Evolutionary conservation across 2,113 vertebrate species (phyloP).

Genomic region (Bettongia penicillata): DNA sequence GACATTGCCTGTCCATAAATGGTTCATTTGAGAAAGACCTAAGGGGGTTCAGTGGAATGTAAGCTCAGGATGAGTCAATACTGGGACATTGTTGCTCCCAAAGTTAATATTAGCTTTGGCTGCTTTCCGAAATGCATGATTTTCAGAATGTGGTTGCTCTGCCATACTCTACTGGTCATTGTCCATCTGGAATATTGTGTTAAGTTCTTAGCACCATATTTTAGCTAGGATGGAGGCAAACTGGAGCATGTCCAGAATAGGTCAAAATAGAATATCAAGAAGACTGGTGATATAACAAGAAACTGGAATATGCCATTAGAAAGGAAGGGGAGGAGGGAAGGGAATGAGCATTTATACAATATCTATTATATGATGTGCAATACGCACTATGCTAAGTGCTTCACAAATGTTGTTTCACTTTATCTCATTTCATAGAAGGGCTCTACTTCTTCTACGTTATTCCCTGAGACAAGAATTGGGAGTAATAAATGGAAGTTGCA

Average conservation of each 20-base stretch:
- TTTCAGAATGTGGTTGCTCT: not conserved
- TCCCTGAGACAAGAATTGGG: not conserved
- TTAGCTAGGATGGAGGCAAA: not conserved
- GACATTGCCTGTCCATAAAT: not conserved
- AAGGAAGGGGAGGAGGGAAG: not conserved
- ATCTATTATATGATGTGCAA: not conserved
- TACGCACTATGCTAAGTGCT: not conserved
- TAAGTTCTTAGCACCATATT: not conserved
- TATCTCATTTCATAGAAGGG: not conserved
- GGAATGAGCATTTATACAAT: not conserved
- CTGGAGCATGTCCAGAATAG: not conserved
- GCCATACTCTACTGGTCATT: not conserved
- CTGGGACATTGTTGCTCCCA: not conserved
- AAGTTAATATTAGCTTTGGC: not conserved
- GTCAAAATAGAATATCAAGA: not conserved
- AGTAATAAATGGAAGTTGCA: not conserved
- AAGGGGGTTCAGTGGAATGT: not conserved
- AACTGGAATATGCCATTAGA: not conserved
- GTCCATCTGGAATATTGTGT: not conserved
- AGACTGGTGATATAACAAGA: not conserved
- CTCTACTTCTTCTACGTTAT: not conserved
- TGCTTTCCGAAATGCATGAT: not conserved
- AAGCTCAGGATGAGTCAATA: not conserved
- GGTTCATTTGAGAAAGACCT: not conserved
- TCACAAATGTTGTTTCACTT: not conserved